These are phyloP conservation scores for Junco hyemalis DNA, from an alignment of 2,113 vertebrate species.

Conservation along the genomic window DNA sequence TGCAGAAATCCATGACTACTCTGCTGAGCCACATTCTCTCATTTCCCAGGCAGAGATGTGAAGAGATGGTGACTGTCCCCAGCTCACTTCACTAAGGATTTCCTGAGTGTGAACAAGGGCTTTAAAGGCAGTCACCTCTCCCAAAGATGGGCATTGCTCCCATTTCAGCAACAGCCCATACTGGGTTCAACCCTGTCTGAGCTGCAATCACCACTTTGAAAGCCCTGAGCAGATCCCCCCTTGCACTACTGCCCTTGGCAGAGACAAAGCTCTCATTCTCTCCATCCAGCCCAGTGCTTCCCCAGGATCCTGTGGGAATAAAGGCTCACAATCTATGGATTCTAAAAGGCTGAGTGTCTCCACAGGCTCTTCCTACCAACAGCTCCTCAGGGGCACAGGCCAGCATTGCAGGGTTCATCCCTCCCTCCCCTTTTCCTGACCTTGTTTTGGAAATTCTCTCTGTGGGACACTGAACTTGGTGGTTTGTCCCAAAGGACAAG, in stretches of 20 bases:
- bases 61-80: neutral
- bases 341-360: rapidly evolving
- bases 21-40: neutral
- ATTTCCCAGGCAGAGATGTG: neutral
- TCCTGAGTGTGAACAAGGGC: neutral
- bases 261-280: neutral
- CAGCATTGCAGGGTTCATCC: rapidly evolving
- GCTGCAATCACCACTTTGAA: neutral
- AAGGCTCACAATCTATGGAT: neutral
- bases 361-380: neutral
- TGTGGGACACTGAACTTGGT: neutral
- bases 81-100: neutral
- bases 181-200: neutral
- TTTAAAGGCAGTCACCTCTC: neutral
- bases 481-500: neutral
- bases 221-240: neutral
- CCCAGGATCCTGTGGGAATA: neutral
- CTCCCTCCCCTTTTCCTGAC: neutral
- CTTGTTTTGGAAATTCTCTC: neutral
- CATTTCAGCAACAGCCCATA: neutral
- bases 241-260: neutral
- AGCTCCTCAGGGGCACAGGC: neutral
- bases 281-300: neutral
- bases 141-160: neutral
- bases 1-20: neutral